Base-by-base conservation (phyloP, 2,888 invertebrate species). In the Apodemia duryi region DNA sequence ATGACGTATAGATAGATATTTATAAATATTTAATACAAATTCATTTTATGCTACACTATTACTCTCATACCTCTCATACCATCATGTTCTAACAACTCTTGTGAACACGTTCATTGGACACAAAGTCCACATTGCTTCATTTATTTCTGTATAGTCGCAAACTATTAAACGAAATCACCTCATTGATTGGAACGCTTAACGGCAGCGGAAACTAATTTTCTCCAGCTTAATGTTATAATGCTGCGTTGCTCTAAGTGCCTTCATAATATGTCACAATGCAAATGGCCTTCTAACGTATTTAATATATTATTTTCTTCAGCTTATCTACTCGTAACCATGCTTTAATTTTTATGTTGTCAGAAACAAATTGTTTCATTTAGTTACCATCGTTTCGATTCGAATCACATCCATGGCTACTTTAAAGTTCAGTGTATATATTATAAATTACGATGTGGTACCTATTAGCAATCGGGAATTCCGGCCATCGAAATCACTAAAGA, bases 401-500 rank as follows among this genome's bases (percentile, higher is more conserved):
- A 65, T 69, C 65, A 68, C 65, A 61, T 65, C 66, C 67, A 71
- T 69, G 61, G 75, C 80, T 79, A 78, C 80, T 79, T 79, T 76
- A 74, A 78, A 77, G 71, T 70, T 77, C 73, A 79, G 71, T 84
- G 77, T 74, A 84, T 78, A 83, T 83, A 83, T 84, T 80, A 83
- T 88, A 83, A 88, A 88, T 88, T 83, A 89, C 82, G 83, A 75
- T 90, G 83, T 89, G 88, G 89, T 88, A 75, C 73, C 71, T 75
- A 83, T 88, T 81, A 91, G 91, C 91, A 91, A 88, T 91, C 92
- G 82, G 92, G 92, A 86, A 92, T 92, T 87, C 92, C 92, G 80
- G 92, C 92, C 86, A 93, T 93, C 88, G 96, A 96, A 93, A 96
- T 97, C 86, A 96, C 96, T 83, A 96, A 96, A 94, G 96, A 97